These are phyloP conservation scores for Cydia amplana DNA, from an alignment of 1,140 invertebrate genomes.

Conservation along the genomic window DNA sequence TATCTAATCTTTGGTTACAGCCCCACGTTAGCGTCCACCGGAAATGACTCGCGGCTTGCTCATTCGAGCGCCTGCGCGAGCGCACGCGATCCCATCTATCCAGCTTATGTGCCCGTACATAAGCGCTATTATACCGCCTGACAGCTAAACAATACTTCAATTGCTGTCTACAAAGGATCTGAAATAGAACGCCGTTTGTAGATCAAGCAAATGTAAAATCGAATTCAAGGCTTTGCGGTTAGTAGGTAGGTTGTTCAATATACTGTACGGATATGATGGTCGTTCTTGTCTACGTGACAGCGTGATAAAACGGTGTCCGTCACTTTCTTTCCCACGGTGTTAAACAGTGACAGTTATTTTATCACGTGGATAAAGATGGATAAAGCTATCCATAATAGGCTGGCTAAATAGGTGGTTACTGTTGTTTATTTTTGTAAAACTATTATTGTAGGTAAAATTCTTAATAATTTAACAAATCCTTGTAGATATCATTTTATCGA, in stretches of 20 bases:
- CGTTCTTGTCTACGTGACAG: too few species aligned
- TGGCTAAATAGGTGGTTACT: neutral
- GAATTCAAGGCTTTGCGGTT: neutral
- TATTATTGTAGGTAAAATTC: neutral
- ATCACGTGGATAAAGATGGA: too few species aligned
- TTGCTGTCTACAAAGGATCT: neutral
- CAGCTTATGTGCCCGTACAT: conserved; percentile 46
- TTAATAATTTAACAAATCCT: neutral
- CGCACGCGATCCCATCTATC: conserved; percentile 59
- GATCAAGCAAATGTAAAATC: neutral
- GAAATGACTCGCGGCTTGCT: conserved; percentile 69
- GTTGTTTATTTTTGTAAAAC: neutral
- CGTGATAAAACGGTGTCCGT: too few species aligned
- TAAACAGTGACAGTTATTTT: too few species aligned
- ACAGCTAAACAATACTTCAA: conserved; percentile 24
- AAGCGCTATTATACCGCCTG: conserved; percentile 37
- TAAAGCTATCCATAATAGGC: too few species aligned
- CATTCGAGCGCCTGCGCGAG: conserved; percentile 54
- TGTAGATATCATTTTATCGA: too few species aligned
- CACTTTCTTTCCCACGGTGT: too few species aligned
- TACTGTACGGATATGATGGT: too few species aligned
- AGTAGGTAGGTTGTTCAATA: neutral
- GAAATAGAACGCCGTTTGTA: conserved; percentile 4
- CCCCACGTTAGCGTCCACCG: conserved; percentile 34
- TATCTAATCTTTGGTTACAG: neutral